Percentiles rank a stretch among this genome's conserved stretches.
Evolutionary conservation across 2,797 vertebrate species (phyloP).

Genomic region (Ibycter americanus): DNA sequence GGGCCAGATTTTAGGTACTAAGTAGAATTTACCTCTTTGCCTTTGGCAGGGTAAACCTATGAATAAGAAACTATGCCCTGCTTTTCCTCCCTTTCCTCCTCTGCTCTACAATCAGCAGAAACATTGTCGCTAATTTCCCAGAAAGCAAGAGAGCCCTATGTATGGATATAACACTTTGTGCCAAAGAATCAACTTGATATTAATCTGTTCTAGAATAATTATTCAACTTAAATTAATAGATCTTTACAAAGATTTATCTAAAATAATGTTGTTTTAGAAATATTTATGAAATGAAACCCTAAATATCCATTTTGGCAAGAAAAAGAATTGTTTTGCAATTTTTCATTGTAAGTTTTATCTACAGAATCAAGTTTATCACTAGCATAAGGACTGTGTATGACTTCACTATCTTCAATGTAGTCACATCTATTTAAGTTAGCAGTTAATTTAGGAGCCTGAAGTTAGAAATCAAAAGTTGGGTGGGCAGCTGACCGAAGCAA

Average conservation of each 20-base stretch:
- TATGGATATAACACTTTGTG: background rate
- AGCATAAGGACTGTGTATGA: background rate
- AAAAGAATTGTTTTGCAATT: background rate
- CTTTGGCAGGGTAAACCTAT: background rate
- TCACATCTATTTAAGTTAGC: background rate
- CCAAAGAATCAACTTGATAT: background rate
- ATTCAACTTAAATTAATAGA: background rate
- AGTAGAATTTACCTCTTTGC: background rate
- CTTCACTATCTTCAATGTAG: background rate
- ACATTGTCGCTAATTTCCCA: background rate
- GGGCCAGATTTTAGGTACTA: background rate
- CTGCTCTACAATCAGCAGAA: background rate
- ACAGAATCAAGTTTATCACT: background rate
- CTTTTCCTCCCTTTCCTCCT: background rate
- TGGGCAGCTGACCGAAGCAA: background rate
- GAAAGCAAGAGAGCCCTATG: background rate
- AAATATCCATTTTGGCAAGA: background rate
- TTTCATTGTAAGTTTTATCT: background rate
- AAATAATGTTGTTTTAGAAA: background rate
- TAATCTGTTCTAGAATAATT: background rate
- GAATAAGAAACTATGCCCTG: background rate
- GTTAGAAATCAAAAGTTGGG: background rate
- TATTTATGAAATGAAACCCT: background rate
- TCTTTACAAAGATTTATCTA: background rate
- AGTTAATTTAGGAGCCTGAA: background rate